A percentile compares a stretch with the other conserved stretches of the same genome.
Evolutionary conservation across 2,888 invertebrate species (phyloP).

Genomic region (Unio pictorum): DNA sequence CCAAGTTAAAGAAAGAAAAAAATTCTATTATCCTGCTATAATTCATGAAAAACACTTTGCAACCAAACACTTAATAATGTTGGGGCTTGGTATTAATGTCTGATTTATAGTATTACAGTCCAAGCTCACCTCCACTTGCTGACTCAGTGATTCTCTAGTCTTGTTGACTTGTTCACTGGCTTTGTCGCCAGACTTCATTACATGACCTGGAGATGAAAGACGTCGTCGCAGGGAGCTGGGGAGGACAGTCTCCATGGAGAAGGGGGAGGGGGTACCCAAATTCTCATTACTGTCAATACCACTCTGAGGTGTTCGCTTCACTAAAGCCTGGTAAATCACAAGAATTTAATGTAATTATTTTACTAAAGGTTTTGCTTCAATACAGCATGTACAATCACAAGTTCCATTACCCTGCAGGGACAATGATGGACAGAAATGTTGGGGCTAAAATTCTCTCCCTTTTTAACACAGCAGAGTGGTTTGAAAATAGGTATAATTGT

Average conservation of each 20-base stretch:
- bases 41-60: too few species aligned
- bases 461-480: too few species aligned
- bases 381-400: not conserved
- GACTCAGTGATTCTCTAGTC: constrained; percentile 76
- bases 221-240: constrained; percentile 78
- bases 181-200: constrained; percentile 51
- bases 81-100: too few species aligned
- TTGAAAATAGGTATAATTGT: too few species aligned
- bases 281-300: constrained; percentile 57
- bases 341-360: not conserved
- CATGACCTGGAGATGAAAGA: constrained; percentile 74
- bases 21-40: too few species aligned
- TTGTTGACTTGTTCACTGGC: constrained; percentile 66
- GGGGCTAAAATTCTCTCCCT: too few species aligned
- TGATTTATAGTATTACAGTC: constrained; percentile 1
- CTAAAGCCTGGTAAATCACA: constrained; percentile 74
- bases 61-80: too few species aligned
- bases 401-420: not conserved
- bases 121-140: constrained; percentile 74
- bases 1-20: too few species aligned
- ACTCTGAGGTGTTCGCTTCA: constrained; percentile 78
- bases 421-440: too few species aligned
- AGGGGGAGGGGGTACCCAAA: constrained; percentile 66
- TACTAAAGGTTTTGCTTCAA: not conserved
- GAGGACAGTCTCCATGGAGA: constrained; percentile 74